Conservation (phyloP, 2,888 invertebrate genomes). For the Epistrophe eligans region DNA sequence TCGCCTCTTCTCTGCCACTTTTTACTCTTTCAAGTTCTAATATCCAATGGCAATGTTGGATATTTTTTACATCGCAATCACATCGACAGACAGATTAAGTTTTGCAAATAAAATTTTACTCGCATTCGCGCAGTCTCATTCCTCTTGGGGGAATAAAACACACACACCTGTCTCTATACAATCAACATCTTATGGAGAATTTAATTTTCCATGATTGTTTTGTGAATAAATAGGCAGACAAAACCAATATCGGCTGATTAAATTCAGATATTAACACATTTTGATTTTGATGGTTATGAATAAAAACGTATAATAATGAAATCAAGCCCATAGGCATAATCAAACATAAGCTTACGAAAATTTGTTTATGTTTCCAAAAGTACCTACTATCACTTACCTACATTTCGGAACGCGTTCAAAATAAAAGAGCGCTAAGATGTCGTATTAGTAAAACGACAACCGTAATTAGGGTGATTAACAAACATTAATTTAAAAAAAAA, state of each 20-base stretch:
- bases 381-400: too few relatives aligned
- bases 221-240: conserved; percentile 14
- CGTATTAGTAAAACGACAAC: too few relatives aligned
- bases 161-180: conserved; percentile 19
- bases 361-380: too few relatives aligned
- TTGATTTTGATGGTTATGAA: background rate
- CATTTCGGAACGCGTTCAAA: too few relatives aligned
- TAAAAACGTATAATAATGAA: background rate
- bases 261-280: background rate
- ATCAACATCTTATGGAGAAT: conserved; percentile 52
- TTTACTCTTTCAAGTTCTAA: background rate
- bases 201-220: conserved; percentile 60
- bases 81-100: conserved; percentile 43
- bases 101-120: conserved; percentile 33
- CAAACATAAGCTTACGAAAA: too few relatives aligned
- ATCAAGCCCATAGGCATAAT: too few relatives aligned
- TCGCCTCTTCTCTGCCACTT: background rate
- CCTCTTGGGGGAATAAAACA: conserved; percentile 45
- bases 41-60: conserved; percentile 12
- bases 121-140: conserved; percentile 33
- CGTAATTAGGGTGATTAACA: too few relatives aligned
- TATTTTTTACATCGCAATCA: conserved; percentile 9
- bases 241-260: conserved; percentile 15
- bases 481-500: too few relatives aligned
- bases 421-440: too few relatives aligned